Base-by-base conservation (phyloP, 2,888 invertebrate genomes). In the Druceiella hillmani region DNA sequence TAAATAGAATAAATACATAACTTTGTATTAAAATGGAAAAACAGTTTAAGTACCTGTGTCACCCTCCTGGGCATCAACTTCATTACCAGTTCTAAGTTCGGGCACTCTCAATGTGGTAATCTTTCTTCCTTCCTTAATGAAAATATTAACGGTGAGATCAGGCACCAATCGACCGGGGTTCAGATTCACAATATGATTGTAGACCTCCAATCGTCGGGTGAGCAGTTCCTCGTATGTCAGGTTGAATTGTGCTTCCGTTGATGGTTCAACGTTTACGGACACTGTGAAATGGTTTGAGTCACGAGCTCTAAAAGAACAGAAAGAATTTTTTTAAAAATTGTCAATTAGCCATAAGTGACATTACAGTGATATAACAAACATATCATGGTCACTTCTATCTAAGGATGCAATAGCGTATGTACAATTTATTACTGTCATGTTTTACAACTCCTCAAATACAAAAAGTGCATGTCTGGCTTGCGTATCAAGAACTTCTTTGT, bases 151-250 rank as follows among this genome's bases (percentile, higher is more conserved):
- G 15, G 70, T 65, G 31, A 84, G 64, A 49, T 80, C 74, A 31
- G 76, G 74, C n/a, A 85, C 80, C 3, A 77, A 55, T 46, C 78
- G 75, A 16, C 82, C 79, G 0, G 83, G 83, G 54, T 81, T 78
- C 33, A 85, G 62, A 56, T 83, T 81, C 38, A 85, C 68, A 7
- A 77, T 74, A 48, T 81, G 75, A 52, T 83, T 79, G 62, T 86
- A 87, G 6, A 74, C 70, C 4, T 79, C 78, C 43, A 78, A 71
- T 36, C 75, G 72, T 3, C 84, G 68, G 12, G 70, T 60, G 31
- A 87, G 58, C 25, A 87, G 52, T 58, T 87, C 83, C 54, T 87
- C 83, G 56, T 88, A 88, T 1, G 76, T 81, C 45, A 85, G 58
- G 52, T 80, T 80, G 58, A 88, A 87, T 2, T 70, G 64, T 0